These are phyloP conservation scores for Pterocles burchelli DNA, from an alignment of 2,113 vertebrate genomes.

Conservation along the genomic window DNA sequence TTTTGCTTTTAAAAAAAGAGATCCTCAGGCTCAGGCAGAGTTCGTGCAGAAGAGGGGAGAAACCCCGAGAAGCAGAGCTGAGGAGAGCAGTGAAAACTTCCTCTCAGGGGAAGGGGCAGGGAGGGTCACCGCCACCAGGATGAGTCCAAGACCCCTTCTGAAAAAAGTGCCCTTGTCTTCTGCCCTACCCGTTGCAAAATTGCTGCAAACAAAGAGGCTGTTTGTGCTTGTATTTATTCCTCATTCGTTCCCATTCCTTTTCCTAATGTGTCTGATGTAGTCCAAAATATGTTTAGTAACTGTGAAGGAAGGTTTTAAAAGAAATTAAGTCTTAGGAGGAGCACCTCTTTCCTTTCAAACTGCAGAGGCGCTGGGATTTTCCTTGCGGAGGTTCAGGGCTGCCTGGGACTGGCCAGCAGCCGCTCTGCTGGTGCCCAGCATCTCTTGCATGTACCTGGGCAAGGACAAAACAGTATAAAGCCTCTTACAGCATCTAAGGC, in stretches of 20 bases:
- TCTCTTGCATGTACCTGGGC: background rate
- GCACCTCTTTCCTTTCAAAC: background rate
- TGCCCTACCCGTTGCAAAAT: background rate
- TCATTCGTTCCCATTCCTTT: background rate
- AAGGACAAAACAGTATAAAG: background rate
- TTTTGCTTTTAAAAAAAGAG: background rate
- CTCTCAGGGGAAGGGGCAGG: background rate
- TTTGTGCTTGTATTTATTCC: conserved; percentile 12
- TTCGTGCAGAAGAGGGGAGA: background rate
- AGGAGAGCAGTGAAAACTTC: background rate
- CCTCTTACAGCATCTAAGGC: background rate
- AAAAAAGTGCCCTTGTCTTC: background rate
- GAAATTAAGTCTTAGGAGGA: background rate
- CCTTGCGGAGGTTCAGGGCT: background rate
- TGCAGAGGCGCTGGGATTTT: background rate
- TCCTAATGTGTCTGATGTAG: background rate
- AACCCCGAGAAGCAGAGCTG: background rate
- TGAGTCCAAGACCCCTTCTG: background rate
- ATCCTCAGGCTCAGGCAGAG: background rate
- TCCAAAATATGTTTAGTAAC: background rate
- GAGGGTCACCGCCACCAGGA: background rate
- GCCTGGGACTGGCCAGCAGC: fast-evolving
- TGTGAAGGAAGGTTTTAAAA: background rate
- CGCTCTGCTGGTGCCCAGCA: background rate
- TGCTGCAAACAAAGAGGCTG: background rate